Conservation (phyloP, 1,140 invertebrate species). For the Hylaeus anthracinus region DNA sequence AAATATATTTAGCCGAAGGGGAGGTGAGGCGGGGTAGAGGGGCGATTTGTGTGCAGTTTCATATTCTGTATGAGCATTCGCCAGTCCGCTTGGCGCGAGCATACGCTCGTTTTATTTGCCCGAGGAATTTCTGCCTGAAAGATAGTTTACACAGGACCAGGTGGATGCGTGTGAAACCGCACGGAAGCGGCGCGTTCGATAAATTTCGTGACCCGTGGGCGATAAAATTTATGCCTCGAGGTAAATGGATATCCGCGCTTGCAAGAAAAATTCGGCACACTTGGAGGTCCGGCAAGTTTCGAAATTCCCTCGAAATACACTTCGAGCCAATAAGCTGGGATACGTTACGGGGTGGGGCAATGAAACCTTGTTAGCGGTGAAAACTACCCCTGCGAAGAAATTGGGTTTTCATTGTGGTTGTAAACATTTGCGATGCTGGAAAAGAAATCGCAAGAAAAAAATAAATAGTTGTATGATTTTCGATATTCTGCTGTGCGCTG, state of each 20-base stretch:
- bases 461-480: no score
- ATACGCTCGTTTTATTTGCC: slow-evolving; percentile 19
- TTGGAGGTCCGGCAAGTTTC: no score
- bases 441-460: no score
- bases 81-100: slow-evolving; percentile 4
- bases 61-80: slow-evolving; percentile 42
- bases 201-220: slow-evolving; percentile 12
- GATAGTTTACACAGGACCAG: slow-evolving; percentile 26
- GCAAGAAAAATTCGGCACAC: no score
- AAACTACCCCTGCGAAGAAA: no score
- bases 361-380: no score
- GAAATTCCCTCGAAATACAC: no score
- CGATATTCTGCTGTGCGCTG: no score
- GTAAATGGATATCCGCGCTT: background rate
- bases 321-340: no score
- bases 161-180: slow-evolving; percentile 10
- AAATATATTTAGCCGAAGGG: slow-evolving; percentile 53
- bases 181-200: slow-evolving; percentile 16
- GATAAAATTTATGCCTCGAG: slow-evolving; percentile 6
- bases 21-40: background rate
- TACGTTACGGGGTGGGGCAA: no score
- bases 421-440: no score
- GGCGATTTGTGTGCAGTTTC: background rate
- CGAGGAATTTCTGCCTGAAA: slow-evolving; percentile 29
- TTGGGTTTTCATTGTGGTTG: no score